Base-by-base conservation (phyloP, 2,888 invertebrate genomes). In the Arge pagana region DNA sequence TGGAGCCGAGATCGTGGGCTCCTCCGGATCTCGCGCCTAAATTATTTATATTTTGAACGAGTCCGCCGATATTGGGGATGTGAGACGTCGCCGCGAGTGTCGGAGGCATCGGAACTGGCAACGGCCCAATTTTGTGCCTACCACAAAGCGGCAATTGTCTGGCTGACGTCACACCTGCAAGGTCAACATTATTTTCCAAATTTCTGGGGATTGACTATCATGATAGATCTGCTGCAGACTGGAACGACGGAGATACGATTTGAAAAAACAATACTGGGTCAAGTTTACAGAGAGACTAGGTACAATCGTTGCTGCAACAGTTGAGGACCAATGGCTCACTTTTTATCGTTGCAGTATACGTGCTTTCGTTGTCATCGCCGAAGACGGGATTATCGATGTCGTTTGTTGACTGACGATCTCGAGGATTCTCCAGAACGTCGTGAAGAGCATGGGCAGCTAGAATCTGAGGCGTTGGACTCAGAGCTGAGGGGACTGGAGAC, bases 321-420 rank as follows among this genome's bases (percentile, higher is more conserved):
- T n/a, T n/a, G n/a, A n/a, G n/a, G n/a, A n/a, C n/a, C n/a, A n/a
- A n/a, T n/a, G n/a, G 70, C 76, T 76, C 74, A 83, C 83, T 83
- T 79, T 83, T 81, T 53, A 83, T 81, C 2, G 83, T 83, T 19
- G 82, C 81, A 30, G 81, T 82, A 62, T 83, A 79, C n/a, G 71
- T 64, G 30, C 63, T 65, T 42, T 73, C 67, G 53, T 68, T 71
- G 24, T 67, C 67, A 35, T 71, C 70, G 2, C 72, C 72, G 31
- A 78, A 79, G 19, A 78, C 73, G 1, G 79, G 79, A 62, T 79
- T 79, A 51, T 77, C 78, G n/a, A 79, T 70, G 56, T 82, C 81
- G 48, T 74, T 79, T 4, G 50, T 58, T n/a, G 63, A 43, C 72
- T 78, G 35, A 45, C 71, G 68, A 26, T 78, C 76, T n/a, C 77